phyloP scores from a whole-genome alignment of 1,140 invertebrate genomes.

The Drosophila grimshawi region DNA sequence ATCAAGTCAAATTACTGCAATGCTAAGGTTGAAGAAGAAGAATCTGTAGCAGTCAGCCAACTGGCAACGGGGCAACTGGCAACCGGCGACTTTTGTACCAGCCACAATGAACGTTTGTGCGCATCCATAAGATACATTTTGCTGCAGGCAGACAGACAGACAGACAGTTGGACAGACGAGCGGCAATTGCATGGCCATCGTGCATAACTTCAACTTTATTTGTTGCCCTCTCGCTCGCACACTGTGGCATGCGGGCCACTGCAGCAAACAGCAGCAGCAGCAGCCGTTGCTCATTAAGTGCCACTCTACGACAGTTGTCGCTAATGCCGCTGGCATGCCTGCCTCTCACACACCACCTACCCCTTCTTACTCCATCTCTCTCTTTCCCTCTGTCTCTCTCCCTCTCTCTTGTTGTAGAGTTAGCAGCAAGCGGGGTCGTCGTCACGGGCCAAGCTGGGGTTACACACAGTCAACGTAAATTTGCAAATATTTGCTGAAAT shows the following conservation, averaged over 20 bases:
- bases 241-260: constrained; percentile 74
- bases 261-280: constrained; percentile 50
- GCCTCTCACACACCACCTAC: not conserved
- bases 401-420: not conserved
- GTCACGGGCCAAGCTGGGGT: constrained; percentile 60
- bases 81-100: constrained; percentile 57
- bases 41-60: constrained; percentile 67
- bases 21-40: constrained; percentile 52
- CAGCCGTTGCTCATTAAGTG: constrained; percentile 81
- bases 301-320: constrained; percentile 81
- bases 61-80: constrained; percentile 25
- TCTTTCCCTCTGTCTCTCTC: constrained; percentile 1
- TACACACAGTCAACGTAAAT: constrained; percentile 75
- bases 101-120: constrained; percentile 59
- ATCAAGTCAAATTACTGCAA: constrained; percentile 81
- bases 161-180: not conserved
- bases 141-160: constrained; percentile 41
- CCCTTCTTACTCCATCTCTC: not conserved
- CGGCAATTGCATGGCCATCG: constrained; percentile 76
- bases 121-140: constrained; percentile 78
- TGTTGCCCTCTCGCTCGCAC: constrained; percentile 50
- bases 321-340: constrained; percentile 67
- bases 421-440: constrained; percentile 47
- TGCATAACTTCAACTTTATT: constrained; percentile 76
- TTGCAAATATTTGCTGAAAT: constrained; percentile 81